These are phyloP conservation scores for Toxotes lorentzi DNA, from an alignment of 2,797 vertebrate genomes.

Conservation along the genomic window DNA sequence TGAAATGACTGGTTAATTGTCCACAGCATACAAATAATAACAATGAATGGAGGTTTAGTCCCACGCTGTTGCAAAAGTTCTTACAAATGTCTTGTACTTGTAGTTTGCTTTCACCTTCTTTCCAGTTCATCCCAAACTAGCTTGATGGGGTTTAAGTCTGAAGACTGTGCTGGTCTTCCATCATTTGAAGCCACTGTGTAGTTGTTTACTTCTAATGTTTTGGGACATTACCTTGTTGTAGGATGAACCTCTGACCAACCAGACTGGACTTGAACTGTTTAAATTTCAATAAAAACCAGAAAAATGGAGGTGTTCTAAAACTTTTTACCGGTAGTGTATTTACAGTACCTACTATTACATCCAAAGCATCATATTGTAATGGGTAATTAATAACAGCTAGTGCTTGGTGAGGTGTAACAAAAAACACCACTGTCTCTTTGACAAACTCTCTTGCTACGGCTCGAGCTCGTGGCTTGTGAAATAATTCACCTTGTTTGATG, in stretches of 20 bases:
- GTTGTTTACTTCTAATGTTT: background rate
- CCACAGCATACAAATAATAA: slow-evolving; percentile 17
- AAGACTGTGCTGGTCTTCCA: background rate
- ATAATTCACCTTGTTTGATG: slow-evolving; percentile 13
- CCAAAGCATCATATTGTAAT: slow-evolving; percentile 3
- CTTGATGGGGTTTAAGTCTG: background rate
- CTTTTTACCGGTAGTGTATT: background rate
- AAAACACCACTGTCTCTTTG: background rate
- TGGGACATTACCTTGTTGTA: background rate
- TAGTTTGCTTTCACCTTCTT: background rate
- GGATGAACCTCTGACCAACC: background rate
- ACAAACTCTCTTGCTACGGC: slow-evolving; percentile 2
- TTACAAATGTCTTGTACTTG: too few relatives aligned
- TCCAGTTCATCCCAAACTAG: background rate
- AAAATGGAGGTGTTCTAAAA: background rate
- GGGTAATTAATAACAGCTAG: slow-evolving; percentile 1
- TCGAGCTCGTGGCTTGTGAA: too few relatives aligned
- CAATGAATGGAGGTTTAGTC: slow-evolving; percentile 5
- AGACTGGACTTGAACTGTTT: too few relatives aligned
- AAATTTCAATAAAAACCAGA: background rate
- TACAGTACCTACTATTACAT: background rate
- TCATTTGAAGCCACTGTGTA: background rate
- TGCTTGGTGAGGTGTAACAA: slow-evolving; percentile 14
- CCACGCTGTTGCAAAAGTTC: background rate
- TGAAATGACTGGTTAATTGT: slow-evolving; percentile 8